Evolutionary conservation across 2,113 vertebrate genomes (phyloP).

Genomic region (Arizona elegans): DNA sequence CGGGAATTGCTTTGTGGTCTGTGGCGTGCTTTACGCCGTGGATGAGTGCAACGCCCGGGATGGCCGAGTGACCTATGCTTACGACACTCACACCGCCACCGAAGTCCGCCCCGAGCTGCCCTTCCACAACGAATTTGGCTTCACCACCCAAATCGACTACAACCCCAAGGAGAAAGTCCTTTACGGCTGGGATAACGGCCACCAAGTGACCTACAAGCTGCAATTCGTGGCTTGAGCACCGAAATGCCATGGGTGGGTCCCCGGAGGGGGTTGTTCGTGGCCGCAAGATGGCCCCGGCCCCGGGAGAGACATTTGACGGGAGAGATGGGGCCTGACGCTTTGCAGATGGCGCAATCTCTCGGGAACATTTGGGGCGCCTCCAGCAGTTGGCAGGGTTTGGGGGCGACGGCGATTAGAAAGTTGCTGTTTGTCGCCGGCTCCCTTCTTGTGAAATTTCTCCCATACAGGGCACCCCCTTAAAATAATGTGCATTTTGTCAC

Average conservation of each 20-base stretch:
- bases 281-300: rapidly evolving
- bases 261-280: rapidly evolving
- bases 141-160: conserved; percentile 95
- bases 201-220: conserved; percentile 89
- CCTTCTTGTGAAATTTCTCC: neutral
- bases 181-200: conserved; percentile 96
- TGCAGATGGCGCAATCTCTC: neutral
- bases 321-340: no score
- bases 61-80: conserved; percentile 88
- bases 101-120: conserved; percentile 85
- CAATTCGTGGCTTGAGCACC: conserved; percentile 79
- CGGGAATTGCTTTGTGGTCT: conserved; percentile 96
- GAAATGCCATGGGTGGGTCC: rapidly evolving
- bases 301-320: no score
- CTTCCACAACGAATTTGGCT: conserved; percentile 85
- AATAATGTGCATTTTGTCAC: neutral
- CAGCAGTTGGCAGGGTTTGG: neutral
- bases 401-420: neutral
- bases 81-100: conserved; percentile 90
- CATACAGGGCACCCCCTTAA: neutral
- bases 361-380: neutral
- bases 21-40: conserved; percentile 91
- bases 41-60: conserved; percentile 87
- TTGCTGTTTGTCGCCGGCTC: rapidly evolving
- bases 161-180: conserved; percentile 93